Percentiles rank a stretch among this genome's conserved stretches.
These are phyloP conservation scores for Heliangelus exortis DNA, from an alignment of 2,797 vertebrate species.

Conservation along the genomic window DNA sequence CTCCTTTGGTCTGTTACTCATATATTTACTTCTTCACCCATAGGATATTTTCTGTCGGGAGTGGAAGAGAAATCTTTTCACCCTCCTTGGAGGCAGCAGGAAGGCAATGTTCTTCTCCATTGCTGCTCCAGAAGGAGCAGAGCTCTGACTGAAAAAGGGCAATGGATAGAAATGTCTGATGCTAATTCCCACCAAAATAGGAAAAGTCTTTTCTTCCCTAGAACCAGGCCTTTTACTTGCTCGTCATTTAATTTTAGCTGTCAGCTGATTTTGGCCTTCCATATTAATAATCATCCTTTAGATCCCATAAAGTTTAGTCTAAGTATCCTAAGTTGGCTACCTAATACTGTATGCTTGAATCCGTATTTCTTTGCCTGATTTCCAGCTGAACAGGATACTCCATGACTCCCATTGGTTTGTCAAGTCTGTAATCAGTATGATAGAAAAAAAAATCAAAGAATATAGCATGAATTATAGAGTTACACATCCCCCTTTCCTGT, in stretches of 20 bases:
- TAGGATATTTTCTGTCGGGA: not conserved
- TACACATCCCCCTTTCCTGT: not conserved
- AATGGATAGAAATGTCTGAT: not conserved
- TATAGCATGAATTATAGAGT: not conserved
- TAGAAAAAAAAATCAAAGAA: slow-evolving; percentile 7
- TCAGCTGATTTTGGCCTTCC: not conserved
- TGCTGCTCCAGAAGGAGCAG: not conserved
- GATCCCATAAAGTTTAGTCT: not conserved
- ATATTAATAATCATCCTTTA: not conserved
- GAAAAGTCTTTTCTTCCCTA: not conserved
- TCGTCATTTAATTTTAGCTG: not conserved
- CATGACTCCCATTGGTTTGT: not conserved
- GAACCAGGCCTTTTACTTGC: not conserved
- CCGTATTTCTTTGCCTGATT: not conserved
- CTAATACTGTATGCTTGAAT: not conserved
- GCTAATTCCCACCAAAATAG: not conserved
- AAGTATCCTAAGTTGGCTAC: not conserved
- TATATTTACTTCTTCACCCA: not conserved
- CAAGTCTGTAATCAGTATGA: not conserved
- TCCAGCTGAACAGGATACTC: not conserved
- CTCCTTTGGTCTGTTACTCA: not conserved
- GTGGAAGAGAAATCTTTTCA: not conserved
- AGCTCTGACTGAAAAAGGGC: not conserved
- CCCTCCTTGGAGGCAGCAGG: not conserved
- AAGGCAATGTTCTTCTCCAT: not conserved